phyloP scores from a whole-genome alignment of 2,888 invertebrate genomes.

The Archaeoteleia sp. region DNA sequence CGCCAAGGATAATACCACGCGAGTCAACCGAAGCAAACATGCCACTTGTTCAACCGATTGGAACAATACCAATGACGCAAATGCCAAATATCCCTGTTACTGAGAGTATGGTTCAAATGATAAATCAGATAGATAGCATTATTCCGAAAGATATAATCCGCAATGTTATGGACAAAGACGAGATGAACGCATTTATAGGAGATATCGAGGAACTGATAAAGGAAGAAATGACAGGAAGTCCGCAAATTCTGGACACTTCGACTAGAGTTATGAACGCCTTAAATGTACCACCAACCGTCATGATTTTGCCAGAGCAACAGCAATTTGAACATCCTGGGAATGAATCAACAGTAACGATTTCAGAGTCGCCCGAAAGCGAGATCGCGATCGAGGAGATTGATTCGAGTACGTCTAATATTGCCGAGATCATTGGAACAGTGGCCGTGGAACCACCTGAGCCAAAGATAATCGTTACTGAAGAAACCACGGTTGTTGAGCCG shows the following conservation, averaged over 20 bases:
- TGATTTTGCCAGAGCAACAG: constrained; percentile 61
- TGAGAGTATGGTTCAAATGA: constrained; percentile 69
- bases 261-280: constrained; percentile 55
- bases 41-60: constrained; percentile 21
- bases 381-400: constrained; percentile 78
- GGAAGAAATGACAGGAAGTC: constrained; percentile 69
- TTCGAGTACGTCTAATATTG: constrained; percentile 77
- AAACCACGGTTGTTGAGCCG: constrained; percentile 7
- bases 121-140: constrained; percentile 70
- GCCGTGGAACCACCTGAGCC: constrained; percentile 63
- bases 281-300: constrained; percentile 52
- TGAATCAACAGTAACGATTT: constrained; percentile 74
- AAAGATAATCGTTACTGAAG: constrained; percentile 57
- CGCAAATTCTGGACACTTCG: constrained; percentile 57
- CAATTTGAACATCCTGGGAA: constrained; percentile 55
- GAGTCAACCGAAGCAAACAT: constrained; percentile 35
- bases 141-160: constrained; percentile 70
- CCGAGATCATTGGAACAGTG: constrained; percentile 75
- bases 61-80: constrained; percentile 45
- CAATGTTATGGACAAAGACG: constrained; percentile 71
- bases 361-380: constrained; percentile 76
- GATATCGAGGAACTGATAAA: constrained; percentile 73
- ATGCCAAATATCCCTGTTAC: constrained; percentile 57
- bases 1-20: constrained; percentile 35
- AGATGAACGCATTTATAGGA: constrained; percentile 72